Evolutionary conservation across 2,797 vertebrate species (phyloP).

Genomic region (Chanos chanos): DNA sequence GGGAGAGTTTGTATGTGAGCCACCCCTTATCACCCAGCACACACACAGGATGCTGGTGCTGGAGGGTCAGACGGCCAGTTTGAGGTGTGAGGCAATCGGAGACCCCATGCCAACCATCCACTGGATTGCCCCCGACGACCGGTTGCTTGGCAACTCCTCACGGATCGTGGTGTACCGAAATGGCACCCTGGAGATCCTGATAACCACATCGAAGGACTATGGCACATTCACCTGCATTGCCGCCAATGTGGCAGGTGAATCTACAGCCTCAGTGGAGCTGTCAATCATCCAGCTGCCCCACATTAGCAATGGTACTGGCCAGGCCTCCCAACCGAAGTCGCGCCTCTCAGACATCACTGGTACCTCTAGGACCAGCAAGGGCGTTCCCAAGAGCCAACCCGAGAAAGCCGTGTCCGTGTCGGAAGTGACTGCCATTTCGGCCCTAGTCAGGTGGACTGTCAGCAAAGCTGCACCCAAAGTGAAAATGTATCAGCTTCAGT

Average conservation of each 20-base stretch:
- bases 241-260: conserved; percentile 88
- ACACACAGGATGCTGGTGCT: conserved; percentile 86
- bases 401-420: conserved; percentile 82
- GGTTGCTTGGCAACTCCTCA: conserved; percentile 83
- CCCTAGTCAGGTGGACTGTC: conserved; percentile 86
- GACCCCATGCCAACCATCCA: conserved; percentile 88
- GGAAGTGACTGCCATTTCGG: conserved; percentile 85
- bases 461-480: conserved; percentile 86
- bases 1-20: conserved; percentile 88
- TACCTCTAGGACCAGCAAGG: conserved; percentile 79
- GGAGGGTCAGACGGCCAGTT: conserved; percentile 84
- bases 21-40: conserved; percentile 88
- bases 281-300: conserved; percentile 90
- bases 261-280: conserved; percentile 84
- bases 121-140: conserved; percentile 88
- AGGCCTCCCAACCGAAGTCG: conserved; percentile 76
- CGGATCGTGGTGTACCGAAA: conserved; percentile 80
- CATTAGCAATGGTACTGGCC: conserved; percentile 82
- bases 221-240: conserved; percentile 94
- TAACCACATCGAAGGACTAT: conserved; percentile 89
- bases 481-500: conserved; percentile 96
- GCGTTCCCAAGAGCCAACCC: conserved; percentile 69
- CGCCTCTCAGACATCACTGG: conserved; percentile 89
- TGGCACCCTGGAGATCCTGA: conserved; percentile 86
- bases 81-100: conserved; percentile 88